These are phyloP conservation scores for Dolichoris vasculosae DNA, from an alignment of 1,140 invertebrate species.

Conservation along the genomic window DNA sequence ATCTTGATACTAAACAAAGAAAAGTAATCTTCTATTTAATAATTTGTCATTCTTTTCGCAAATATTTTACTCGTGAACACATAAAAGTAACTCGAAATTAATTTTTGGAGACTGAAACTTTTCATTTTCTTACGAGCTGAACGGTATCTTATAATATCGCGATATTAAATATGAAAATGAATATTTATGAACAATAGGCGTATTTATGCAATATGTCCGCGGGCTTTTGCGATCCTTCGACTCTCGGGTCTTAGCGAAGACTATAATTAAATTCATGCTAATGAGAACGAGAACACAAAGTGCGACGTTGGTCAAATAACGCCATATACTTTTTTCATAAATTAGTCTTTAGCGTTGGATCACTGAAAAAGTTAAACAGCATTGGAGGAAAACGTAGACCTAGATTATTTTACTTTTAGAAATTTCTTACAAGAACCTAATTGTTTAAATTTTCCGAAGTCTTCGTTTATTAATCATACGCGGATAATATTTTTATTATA, in stretches of 20 bases:
- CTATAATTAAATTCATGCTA: constrained; percentile 50
- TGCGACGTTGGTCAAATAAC: constrained; percentile 5
- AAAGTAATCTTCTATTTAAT: background rate
- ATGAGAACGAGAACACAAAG: constrained; percentile 19
- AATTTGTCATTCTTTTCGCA: background rate
- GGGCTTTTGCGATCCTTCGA: background rate
- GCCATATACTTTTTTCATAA: constrained; percentile 19
- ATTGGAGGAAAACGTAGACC: no score
- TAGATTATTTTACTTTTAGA: no score
- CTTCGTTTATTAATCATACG: no score
- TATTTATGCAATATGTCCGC: constrained; percentile 42
- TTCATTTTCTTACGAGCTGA: background rate
- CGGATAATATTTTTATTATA: no score
- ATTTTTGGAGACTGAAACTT: constrained; percentile 15
- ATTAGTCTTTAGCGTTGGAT: background rate
- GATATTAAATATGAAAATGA: constrained; percentile 52
- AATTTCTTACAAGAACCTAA: no score
- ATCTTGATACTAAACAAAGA: no score
- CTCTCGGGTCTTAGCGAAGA: background rate
- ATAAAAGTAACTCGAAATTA: constrained; percentile 21
- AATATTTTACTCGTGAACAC: background rate
- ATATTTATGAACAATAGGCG: constrained; percentile 48
- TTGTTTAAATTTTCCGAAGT: no score
- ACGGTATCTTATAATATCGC: background rate
- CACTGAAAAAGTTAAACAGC: background rate